phyloP scores from a whole-genome alignment of 2,888 invertebrate genomes.

The Stenolophus ochropezus region DNA sequence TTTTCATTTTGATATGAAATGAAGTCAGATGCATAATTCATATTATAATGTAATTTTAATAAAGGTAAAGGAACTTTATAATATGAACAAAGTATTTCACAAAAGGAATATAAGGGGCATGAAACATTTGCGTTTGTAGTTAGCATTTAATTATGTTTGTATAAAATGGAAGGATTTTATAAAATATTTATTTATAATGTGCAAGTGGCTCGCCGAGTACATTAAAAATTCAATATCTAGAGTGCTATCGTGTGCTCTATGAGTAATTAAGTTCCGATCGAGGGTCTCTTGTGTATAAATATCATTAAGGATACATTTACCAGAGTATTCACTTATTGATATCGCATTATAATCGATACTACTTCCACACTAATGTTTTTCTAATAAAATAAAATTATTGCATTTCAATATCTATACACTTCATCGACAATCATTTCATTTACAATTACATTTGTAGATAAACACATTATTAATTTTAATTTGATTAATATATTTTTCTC shows the following conservation, averaged over 20 bases:
- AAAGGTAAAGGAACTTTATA: too few species aligned
- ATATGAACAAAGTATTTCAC: not conserved
- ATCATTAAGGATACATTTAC: constrained; percentile 23
- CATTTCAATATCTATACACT: not conserved
- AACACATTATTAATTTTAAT: too few species aligned
- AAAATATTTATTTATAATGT: constrained; percentile 22
- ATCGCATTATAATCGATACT: not conserved
- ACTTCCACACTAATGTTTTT: not conserved
- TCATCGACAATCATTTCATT: not conserved
- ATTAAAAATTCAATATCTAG: constrained; percentile 25
- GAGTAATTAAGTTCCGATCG: constrained; percentile 32
- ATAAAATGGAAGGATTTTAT: constrained; percentile 14
- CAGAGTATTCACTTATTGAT: not conserved
- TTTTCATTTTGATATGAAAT: too few species aligned
- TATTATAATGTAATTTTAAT: too few species aligned
- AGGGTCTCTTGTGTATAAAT: constrained; percentile 2
- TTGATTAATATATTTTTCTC: too few species aligned
- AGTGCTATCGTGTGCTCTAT: constrained; percentile 20
- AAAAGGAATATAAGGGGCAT: not conserved
- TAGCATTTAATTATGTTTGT: constrained; percentile 7
- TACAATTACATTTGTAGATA: not conserved
- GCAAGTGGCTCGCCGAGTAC: not conserved
- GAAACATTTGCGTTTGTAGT: not conserved
- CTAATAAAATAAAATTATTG: not conserved
- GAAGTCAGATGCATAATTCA: too few species aligned